Percentiles rank a stretch among this genome's conserved stretches.
Conservation (phyloP, 2,113 vertebrate genomes). For the Leptocoma aspasia region DNA sequence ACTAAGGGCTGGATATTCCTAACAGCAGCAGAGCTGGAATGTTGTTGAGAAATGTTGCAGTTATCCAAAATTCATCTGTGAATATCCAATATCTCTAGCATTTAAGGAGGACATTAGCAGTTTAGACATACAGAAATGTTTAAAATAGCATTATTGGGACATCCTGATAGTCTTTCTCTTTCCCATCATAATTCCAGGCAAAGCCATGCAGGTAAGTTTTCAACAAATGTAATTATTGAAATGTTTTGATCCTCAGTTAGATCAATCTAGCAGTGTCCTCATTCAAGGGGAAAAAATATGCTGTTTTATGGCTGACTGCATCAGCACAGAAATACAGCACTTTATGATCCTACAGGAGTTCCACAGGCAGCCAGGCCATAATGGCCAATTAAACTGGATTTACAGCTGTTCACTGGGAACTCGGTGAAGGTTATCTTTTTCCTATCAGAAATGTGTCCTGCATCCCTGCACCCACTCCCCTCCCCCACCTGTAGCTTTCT, state of each 20-base stretch:
- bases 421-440: neutral
- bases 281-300: neutral
- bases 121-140: neutral
- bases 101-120: neutral
- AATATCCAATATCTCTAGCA: neutral
- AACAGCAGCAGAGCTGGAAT: neutral
- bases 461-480: neutral
- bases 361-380: neutral
- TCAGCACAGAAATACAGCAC: neutral
- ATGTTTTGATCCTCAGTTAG: neutral
- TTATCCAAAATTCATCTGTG: neutral
- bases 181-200: neutral
- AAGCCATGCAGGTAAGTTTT: neutral
- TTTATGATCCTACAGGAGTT: neutral
- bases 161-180: neutral
- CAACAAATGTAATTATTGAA: neutral
- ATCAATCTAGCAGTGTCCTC: neutral
- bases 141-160: neutral
- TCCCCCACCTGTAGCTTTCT: neutral
- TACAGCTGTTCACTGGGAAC: slow-evolving; percentile 11
- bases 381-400: slow-evolving; percentile 32
- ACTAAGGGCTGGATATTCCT: neutral
- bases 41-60: neutral
- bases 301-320: slow-evolving; percentile 3
- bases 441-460: neutral